phyloP scores from a whole-genome alignment of 2,797 vertebrate species.

The Premnoplex brunnescens region DNA sequence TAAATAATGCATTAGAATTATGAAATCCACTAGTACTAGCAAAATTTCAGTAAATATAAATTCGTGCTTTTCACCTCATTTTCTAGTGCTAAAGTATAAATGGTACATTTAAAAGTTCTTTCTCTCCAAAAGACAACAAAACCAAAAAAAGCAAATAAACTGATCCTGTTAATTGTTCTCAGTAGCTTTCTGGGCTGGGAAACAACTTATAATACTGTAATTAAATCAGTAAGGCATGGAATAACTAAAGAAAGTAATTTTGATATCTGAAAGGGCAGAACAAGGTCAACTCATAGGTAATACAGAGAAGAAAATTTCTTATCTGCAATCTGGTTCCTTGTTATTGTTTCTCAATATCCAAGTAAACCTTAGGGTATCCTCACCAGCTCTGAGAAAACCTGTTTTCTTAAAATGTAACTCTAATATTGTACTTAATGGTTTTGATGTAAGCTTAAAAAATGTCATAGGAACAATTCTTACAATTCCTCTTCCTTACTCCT shows the following conservation, averaged over 20 bases:
- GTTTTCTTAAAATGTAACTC: neutral
- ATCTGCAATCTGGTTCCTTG: neutral
- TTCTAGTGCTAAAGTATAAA: neutral
- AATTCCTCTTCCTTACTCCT: neutral
- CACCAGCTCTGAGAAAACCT: neutral
- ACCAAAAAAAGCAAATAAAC: neutral
- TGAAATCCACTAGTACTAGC: neutral
- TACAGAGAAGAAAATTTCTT: neutral
- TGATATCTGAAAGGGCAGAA: neutral
- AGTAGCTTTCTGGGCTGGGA: neutral
- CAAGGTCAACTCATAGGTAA: neutral
- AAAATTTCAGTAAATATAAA: neutral
- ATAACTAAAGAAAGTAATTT: neutral
- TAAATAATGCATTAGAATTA: neutral
- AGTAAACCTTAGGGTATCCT: neutral
- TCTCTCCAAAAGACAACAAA: neutral
- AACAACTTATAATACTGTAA: neutral
- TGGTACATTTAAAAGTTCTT: neutral
- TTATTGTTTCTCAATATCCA: neutral
- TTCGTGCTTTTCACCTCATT: accelerated
- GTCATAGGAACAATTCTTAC: neutral
- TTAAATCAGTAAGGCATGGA: neutral
- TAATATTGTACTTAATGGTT: slow-evolving; percentile 1
- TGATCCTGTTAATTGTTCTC: neutral
- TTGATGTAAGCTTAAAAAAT: slow-evolving; percentile 9